These are phyloP conservation scores for Ceratina calcarata DNA, from an alignment of 1,140 invertebrate species.

Conservation along the genomic window DNA sequence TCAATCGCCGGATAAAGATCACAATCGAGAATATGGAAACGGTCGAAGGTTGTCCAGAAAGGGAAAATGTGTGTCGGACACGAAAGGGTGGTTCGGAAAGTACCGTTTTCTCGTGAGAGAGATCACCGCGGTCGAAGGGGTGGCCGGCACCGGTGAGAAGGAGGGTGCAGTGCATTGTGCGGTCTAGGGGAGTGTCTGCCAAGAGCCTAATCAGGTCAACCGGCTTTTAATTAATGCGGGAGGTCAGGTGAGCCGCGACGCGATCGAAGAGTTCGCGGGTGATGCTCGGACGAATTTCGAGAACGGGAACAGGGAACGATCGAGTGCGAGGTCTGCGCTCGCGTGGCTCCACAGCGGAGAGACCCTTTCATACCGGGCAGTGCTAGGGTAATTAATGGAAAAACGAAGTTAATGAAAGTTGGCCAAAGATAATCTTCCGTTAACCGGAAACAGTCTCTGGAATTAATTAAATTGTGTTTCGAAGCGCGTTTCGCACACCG, in stretches of 20 bases:
- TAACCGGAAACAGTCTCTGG: conserved; percentile 1
- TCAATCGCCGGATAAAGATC: conserved; percentile 4
- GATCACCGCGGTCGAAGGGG: conserved; percentile 1
- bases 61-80: neutral
- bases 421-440: conserved; percentile 4
- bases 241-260: neutral
- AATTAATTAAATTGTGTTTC: conserved; percentile 12
- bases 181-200: conserved; percentile 3
- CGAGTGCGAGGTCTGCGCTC: neutral
- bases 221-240: conserved; percentile 41
- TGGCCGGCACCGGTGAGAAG: conserved; percentile 1
- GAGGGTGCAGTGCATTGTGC: neutral
- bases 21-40: conserved; percentile 11
- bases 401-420: neutral
- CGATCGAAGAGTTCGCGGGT: conserved; percentile 2
- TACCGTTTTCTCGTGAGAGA: neutral
- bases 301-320: conserved; percentile 3
- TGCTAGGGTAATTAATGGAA: neutral
- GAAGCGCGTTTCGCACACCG: too few relatives aligned
- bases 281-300: neutral
- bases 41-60: neutral
- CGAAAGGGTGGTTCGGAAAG: neutral
- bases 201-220: conserved; percentile 38
- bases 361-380: too few relatives aligned
- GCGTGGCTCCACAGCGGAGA: too few relatives aligned